Evolutionary conservation across 2,888 invertebrate genomes (phyloP), one percentile per base, ranked within the genome.

Genomic region (Rapana venosa): DNA sequence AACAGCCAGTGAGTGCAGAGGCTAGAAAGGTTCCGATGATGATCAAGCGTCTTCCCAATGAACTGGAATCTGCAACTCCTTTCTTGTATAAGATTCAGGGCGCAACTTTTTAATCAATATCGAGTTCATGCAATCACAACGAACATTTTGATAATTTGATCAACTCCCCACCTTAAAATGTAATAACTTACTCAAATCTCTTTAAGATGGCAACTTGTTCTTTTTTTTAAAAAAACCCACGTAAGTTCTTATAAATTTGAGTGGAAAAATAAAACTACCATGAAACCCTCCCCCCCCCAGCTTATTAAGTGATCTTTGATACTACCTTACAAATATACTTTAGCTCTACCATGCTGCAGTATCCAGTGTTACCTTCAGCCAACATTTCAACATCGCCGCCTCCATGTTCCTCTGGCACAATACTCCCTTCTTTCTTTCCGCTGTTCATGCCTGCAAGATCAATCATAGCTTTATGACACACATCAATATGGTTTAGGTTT

Each of bases 321-420:
- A 47, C 47, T 47, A 47, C 47, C 8, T 47, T 47, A 2, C 47
- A 47, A 47, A 47, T 47, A 47, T 47, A 47, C 47, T 47, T 47
- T 47, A 47, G 47, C 8, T 47, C 47, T 47, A 47, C 47, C 47
- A 47, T 5, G 47, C 8, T 47, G 47, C 22, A 36, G 36, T 47
- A 83, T 47, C 81, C 56, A 74, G 70, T 47, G 83, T 89, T 89
- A 89, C 89, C 89, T 89, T 89, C 85, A 84, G 56, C 47, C 13
- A 56, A 47, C 85, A 74, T 36, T 56, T 84, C 74, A 47, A 22
- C 85, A 47, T 85, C 89, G 32, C 61, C 85, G 20, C 35, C 20
- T 20, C 70, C 81, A 26, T 47, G 85, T 85, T 85, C 89, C 30
- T 32, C 77, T 79, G 2, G 32, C 32, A 15, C n/a, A 61, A 61